Evolutionary conservation across 2,113 vertebrate species (phyloP).

Genomic region (Oceanites oceanicus): DNA sequence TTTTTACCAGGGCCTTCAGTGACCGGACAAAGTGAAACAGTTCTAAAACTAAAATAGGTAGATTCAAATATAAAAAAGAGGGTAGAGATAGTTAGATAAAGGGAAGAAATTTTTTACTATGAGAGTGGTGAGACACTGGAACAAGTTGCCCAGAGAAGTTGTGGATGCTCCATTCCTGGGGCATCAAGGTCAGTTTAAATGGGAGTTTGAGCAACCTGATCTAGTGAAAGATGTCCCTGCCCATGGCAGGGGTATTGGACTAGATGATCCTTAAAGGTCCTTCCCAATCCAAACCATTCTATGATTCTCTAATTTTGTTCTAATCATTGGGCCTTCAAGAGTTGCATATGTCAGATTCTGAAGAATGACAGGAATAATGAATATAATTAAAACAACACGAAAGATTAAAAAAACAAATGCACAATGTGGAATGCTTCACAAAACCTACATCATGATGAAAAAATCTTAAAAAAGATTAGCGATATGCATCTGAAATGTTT

Average conservation of each 20-base stretch:
- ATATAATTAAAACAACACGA: slow-evolving; percentile 63
- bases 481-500: slow-evolving; percentile 4
- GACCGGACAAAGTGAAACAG: not conserved
- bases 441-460: slow-evolving; percentile 20
- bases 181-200: not conserved
- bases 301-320: not conserved
- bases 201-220: not conserved
- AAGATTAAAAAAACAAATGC: slow-evolving; percentile 61
- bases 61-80: not conserved
- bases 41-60: not conserved
- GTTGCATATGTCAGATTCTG: slow-evolving; percentile 32
- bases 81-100: not conserved
- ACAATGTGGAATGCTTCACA: slow-evolving; percentile 32
- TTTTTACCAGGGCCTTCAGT: not conserved
- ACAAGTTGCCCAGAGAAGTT: not conserved
- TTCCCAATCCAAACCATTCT: not conserved
- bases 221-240: not conserved
- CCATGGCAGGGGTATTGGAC: not conserved
- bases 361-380: slow-evolving; percentile 60
- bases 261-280: not conserved
- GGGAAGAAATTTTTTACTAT: not conserved
- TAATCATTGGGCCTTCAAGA: slow-evolving; percentile 8
- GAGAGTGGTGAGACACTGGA: not conserved
- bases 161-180: not conserved
- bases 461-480: not conserved